These are phyloP conservation scores for Zele albiditarsus DNA, from an alignment of 2,888 invertebrate species.

Conservation along the genomic window DNA sequence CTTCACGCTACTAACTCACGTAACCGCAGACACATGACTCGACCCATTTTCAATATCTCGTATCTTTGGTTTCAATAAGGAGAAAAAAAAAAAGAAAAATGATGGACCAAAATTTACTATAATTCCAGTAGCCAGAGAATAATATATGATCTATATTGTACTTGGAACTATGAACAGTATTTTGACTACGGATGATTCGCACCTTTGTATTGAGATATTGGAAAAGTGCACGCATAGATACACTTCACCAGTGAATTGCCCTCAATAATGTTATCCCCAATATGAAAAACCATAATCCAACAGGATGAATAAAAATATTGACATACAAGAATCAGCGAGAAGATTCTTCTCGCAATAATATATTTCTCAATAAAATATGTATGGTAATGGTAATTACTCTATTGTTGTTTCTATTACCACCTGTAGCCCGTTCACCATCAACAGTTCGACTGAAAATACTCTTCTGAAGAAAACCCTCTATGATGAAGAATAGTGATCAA, in stretches of 20 bases:
- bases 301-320: neutral
- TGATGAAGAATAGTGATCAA: neutral
- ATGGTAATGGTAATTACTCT: neutral
- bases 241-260: too few species aligned
- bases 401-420: conserved; percentile 1
- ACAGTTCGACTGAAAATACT: neutral
- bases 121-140: neutral
- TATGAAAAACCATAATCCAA: neutral
- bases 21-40: conserved; percentile 34
- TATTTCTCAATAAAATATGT: neutral
- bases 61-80: neutral
- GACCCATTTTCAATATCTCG: neutral
- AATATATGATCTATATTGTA: too few species aligned
- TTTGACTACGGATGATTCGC: too few species aligned
- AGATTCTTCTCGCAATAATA: neutral
- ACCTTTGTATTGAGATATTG: too few species aligned
- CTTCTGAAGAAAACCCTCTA: neutral
- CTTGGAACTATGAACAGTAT: too few species aligned
- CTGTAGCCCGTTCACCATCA: neutral
- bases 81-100: neutral
- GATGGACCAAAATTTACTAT: neutral
- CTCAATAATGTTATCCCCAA: too few species aligned
- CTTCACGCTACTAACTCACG: conserved; percentile 55
- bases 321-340: neutral
- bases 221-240: too few species aligned